Base-by-base conservation (phyloP, 1,140 invertebrate species). In the Drosophila aff. region DNA sequence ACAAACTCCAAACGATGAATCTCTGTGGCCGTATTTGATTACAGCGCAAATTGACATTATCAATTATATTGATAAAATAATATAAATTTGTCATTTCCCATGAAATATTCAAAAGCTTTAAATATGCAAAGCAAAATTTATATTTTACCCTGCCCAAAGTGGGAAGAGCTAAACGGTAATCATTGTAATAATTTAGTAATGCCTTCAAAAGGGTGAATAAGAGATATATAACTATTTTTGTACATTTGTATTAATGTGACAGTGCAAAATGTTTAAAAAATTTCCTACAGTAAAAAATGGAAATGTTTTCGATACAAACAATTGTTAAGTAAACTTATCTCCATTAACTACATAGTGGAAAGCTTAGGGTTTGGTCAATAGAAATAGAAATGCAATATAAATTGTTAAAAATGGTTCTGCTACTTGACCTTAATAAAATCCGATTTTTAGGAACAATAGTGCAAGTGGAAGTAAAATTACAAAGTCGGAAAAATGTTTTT, bases 61-160 rank as follows among this genome's bases (percentile, higher is more conserved):
- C 68, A 86, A 75, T 82, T 82, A 49, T 46, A 38, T 49, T 47
- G 47, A 86, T 86, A 69, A 68, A 74, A 71, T 75, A 71, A 84
- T 68, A 67, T 47, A 68, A 44, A 69, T 46, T 49, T 75, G 36
- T 53, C 52, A 68, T 40, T 9, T 3, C 15, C 23, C 55, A 49
- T 79, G 21, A 49, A 58, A 76, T 52, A 72, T 61, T 23, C 1
- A 57, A 58, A 23, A 16, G 28, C 28, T 28, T 53, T 58, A 36
- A 59, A 46, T 40, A 26, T 57, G 55, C 26, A 31, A 13, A 31
- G 11, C 16, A 5, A 46, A 36, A 36, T 47, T 21, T 15, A 38
- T 8, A 38, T 38, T 43, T 40, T 40, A 1, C 4, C 31, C 60
- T 23, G 31, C 11, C 1, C 0, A 33, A 21, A 33, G 28, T 52